A percentile compares a stretch with the other conserved stretches of the same genome.
Conservation (phyloP, 1,140 invertebrate genomes). For the Saccostrea cuccullata region DNA sequence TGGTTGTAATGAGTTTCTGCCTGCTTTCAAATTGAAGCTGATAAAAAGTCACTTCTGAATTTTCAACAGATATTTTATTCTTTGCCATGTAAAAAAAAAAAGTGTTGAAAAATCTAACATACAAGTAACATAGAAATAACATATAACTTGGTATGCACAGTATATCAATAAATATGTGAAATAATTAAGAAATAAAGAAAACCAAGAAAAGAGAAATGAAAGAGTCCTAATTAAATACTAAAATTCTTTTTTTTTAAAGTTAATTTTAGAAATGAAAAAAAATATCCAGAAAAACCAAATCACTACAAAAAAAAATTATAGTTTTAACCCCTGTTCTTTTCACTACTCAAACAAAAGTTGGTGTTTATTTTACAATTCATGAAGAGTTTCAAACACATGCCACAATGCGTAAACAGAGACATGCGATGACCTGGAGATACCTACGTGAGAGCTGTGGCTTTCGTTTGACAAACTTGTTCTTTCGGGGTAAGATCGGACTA, state of each 20-base stretch:
- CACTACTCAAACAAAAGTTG: background rate
- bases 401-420: background rate
- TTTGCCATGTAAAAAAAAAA: background rate
- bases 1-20: background rate
- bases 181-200: background rate
- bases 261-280: background rate
- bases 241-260: too few species aligned
- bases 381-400: background rate
- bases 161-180: background rate
- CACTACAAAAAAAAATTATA: background rate
- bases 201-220: background rate
- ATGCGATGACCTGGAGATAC: constrained; percentile 68
- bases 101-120: background rate
- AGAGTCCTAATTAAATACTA: too few species aligned
- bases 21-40: background rate
- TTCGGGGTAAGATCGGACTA: constrained; percentile 88
- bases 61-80: background rate
- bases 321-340: too few species aligned
- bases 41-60: background rate
- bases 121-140: background rate
- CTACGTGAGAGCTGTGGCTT: constrained; percentile 89
- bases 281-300: background rate
- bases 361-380: background rate
- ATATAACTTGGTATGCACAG: background rate
- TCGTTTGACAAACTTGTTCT: constrained; percentile 88